phyloP scores from a whole-genome alignment of 92 coral and sea anemone species.

The Paramuricea clavata region DNA sequence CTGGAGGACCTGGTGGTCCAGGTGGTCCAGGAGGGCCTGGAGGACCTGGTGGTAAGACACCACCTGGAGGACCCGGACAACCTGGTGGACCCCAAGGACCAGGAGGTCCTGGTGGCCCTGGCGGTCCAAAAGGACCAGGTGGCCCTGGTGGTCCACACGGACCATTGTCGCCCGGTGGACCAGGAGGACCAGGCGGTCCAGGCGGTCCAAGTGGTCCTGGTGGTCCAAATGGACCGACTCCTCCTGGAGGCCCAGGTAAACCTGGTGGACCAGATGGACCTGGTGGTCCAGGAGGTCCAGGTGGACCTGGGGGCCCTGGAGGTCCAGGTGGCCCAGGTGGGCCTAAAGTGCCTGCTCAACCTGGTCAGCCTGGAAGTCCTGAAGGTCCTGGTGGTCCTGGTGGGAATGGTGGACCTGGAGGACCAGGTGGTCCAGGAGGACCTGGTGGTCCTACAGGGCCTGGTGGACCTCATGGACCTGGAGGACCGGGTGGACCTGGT shows the following conservation, averaged over 20 bases:
- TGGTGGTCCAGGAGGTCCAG: conserved; percentile 60
- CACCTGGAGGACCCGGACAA: conserved; percentile 76
- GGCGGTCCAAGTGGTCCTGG: conserved; percentile 56
- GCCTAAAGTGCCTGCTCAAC: conserved; percentile 68
- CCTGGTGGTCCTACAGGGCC: conserved; percentile 87
- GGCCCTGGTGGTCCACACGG: conserved; percentile 29
- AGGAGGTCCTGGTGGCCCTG: conserved; percentile 69
- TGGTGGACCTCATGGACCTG: conserved; percentile 65
- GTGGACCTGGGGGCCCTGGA: conserved; percentile 71
- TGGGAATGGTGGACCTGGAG: neutral
- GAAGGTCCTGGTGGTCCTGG: conserved; percentile 86
- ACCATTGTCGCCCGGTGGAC: conserved; percentile 64
- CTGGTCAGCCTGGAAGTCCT: conserved; percentile 68
- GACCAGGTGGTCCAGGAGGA: conserved; percentile 59
- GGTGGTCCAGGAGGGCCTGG: conserved; percentile 75
- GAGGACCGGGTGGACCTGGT: conserved; percentile 86
- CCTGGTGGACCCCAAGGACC: conserved; percentile 76
- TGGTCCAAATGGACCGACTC: conserved; percentile 55
- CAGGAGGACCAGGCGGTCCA: conserved; percentile 59
- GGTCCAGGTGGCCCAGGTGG: conserved; percentile 58
- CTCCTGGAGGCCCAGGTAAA: conserved; percentile 81
- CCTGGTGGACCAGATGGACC: conserved; percentile 48
- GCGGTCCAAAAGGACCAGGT: conserved; percentile 55
- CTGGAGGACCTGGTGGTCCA: conserved; percentile 82
- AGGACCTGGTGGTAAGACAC: conserved; percentile 78